Percentiles rank a stretch among this genome's conserved stretches.
These are phyloP conservation scores for Eristalinus aeneus DNA, from an alignment of 2,888 invertebrate genomes.

Conservation along the genomic window DNA sequence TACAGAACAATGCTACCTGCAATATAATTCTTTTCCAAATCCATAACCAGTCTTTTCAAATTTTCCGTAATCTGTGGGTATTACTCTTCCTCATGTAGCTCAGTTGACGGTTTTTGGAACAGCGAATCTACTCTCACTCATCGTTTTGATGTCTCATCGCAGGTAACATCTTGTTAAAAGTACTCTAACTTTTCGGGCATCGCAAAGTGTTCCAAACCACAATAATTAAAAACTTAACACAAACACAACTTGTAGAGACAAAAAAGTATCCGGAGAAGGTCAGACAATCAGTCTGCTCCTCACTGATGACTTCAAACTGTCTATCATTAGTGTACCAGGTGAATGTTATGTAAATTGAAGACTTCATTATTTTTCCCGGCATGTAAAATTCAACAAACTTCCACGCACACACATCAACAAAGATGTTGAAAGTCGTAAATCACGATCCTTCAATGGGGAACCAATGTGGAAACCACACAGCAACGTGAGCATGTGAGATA, in stretches of 20 bases:
- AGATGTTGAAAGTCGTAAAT: background rate
- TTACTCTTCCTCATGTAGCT: no score
- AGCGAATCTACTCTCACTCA: no score
- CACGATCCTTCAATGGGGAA: background rate
- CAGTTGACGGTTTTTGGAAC: no score
- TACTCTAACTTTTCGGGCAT: no score
- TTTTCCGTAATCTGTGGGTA: no score
- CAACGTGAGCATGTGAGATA: background rate
- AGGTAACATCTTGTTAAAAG: no score
- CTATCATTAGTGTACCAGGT: background rate
- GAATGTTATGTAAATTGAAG: background rate
- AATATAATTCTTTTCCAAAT: no score
- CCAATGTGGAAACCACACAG: background rate
- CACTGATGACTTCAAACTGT: background rate
- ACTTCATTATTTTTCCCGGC: conserved; percentile 1
- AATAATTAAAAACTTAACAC: no score
- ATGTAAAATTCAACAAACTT: background rate
- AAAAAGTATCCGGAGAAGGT: background rate
- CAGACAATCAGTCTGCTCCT: background rate
- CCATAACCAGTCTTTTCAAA: no score
- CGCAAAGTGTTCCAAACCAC: no score
- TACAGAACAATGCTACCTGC: no score
- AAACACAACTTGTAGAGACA: background rate
- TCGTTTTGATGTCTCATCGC: no score
- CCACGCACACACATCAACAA: background rate